Evolutionary conservation across 2,888 invertebrate species (phyloP), one percentile per base, ranked within the genome.

Genomic region (Siphlonurus alternatus): DNA sequence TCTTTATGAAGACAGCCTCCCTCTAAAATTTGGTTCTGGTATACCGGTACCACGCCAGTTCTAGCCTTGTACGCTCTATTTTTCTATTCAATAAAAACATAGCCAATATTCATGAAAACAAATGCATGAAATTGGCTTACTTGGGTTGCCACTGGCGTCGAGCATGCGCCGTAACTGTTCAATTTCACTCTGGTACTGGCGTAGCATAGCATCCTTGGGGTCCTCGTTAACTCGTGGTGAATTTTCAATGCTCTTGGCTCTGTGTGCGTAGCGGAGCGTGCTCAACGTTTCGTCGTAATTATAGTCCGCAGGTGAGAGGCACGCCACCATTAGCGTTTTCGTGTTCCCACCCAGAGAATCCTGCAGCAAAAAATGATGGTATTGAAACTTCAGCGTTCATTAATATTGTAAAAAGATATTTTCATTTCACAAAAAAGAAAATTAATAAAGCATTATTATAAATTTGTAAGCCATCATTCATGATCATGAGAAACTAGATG

Each of bases 261-360:
- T 77, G 70, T 89, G 89, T 0, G 92, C 92, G 74, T 92, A 93
- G 60, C 90, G 77, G 20, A 92, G 75, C 0, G 92, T 92, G 19
- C 87, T 89, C 19, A 93, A 74, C 0, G 90, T 89, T 75, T 93
- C 92, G 67, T 89, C 88, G 68, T 89, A 90, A 72, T 90, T 91
- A 70, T 84, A 82, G 72, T 88, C 87, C 1, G 89, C 87, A 0
- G 91, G 91, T 23, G 89, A 89, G 1, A 93, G 77, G 72, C 90
- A 91, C 0, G 90, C 90, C 62, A 91, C 85, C 92, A 93, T 93
- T 62, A 93, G 73, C 0, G 93, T 93, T 72, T 90, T 87, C 0
- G 93, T 91, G 73, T 93, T 93, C 0, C 93, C 93, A 2, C 93
- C 89, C 2, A 89, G 74, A 2, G 89, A 89, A 73, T 90, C 89